Evolutionary conservation across 2,113 vertebrate species (phyloP), one percentile per base, ranked within the genome.

Genomic region (Prunella fulvescens): DNA sequence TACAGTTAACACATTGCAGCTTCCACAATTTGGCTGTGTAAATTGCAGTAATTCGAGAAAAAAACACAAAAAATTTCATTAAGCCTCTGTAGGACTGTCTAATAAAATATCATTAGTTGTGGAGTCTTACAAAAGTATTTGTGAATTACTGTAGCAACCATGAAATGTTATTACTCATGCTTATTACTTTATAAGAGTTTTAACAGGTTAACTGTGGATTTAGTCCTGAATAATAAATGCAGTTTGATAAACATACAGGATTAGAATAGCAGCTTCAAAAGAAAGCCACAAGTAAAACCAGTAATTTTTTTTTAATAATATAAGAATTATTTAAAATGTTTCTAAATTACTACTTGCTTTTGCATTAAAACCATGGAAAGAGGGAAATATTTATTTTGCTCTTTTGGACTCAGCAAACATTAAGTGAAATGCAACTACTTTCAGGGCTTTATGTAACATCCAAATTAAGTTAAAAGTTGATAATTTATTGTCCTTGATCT

Each of bases 101-200:
- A 79, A 93, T 42, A 90, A 92, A 94, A 93, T 92, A 74, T 92
- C 53, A 81, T 87, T 92, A 79, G 58, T 90, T 70, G 20, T 60
- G 42, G 14, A 84, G 16, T 60, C 33, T 65, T 86, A 90, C 24
- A 86, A 60, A 17, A 42, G 29, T 14, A 50, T 72, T 90, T 85
- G 19, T 79, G 50, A 90, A 87, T 76, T 83, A 78, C 25, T 9
- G 22, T 33, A 90, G 60, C 40, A 78, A 69, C 69, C 54, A 66
- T 71, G 83, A 84, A 95, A 96, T 86, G 42, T 31, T 83, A 94
- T 95, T 94, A 91, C 3, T 57, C 57, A 62, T 29, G 66, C 64
- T 56, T 92, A 60, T 67, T 74, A 69, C 17, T 53, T 73, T 76
- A 78, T 64, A 89, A 85, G 48, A 79, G 45, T 83, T 88, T 86